phyloP scores from a whole-genome alignment of 2,888 invertebrate species.

The Dusona sp. region DNA sequence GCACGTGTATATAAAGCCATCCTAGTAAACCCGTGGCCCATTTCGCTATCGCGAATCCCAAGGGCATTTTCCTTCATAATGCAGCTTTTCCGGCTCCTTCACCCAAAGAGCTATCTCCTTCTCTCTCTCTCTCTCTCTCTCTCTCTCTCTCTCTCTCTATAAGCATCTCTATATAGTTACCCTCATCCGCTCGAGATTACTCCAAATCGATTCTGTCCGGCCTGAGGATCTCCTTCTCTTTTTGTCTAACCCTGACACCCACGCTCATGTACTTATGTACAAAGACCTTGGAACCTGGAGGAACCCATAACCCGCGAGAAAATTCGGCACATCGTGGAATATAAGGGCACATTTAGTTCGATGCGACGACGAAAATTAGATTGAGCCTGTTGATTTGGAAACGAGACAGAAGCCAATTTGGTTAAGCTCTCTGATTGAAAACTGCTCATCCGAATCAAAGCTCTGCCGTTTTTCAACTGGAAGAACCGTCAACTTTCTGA shows the following conservation, averaged over 20 bases:
- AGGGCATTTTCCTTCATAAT: constrained; percentile 78
- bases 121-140: constrained; percentile 9
- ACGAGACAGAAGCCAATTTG: not conserved
- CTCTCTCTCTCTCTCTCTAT: not conserved
- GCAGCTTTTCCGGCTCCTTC: constrained; percentile 72
- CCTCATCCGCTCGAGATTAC: constrained; percentile 66
- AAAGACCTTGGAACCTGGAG: not conserved
- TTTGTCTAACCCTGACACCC: constrained; percentile 1
- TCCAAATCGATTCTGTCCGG: constrained; percentile 64
- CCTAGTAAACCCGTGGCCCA: constrained; percentile 54
- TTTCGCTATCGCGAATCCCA: constrained; percentile 68
- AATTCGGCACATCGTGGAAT: not conserved
- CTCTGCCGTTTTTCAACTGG: not conserved
- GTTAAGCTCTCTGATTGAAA: not conserved
- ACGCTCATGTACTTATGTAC: not conserved
- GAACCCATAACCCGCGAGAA: not conserved
- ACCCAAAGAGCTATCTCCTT: constrained; percentile 20
- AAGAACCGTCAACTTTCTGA: not conserved
- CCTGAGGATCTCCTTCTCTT: constrained; percentile 12
- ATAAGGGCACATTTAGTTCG: not conserved
- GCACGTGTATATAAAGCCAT: constrained; percentile 36
- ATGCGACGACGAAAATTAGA: not conserved
- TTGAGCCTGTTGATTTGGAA: constrained; percentile 1
- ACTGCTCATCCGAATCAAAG: not conserved
- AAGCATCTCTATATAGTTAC: constrained; percentile 33